Base-by-base conservation (phyloP, 2,797 vertebrate species). In the Sebastes flavidus region DNA sequence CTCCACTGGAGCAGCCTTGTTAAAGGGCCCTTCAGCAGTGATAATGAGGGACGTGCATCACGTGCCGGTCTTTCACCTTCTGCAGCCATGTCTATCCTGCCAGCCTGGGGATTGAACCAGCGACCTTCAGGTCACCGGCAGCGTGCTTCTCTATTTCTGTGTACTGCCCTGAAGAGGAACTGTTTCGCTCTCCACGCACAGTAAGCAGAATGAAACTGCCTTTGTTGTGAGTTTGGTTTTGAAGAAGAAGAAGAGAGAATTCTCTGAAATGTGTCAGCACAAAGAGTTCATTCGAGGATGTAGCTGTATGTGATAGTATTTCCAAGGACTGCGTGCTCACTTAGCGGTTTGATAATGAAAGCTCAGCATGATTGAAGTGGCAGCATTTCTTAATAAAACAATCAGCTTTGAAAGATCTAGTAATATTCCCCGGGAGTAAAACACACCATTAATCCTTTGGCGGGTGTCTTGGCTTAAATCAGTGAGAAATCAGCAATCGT, bases 91-190 rank as follows among this genome's bases (percentile, higher is more conserved):
- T 77, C 46, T 52, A 54, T 74, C n/a, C 46, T 10, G 16, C 24
- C 52, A 74, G 49, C n/a, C 5, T 5, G 6, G 7, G 34, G 16
- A 68, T 4, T 65, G 58, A 81, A 73, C 29, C 13, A 1, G 13
- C 14, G 25, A 78, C 87, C 60, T 84, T 62, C 29, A 6, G 32
- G 67, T 74, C 81, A 65, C 10, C 30, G 18, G 18, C 46, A 4
- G 22, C 7, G 2, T 3, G 5, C 59, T 14, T 54, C 18, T 66
- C 25, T 20, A 22, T 62, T 82, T 68, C 71, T 71, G 30, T 20
- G 72, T n/a, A 11, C 32, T 25, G 25, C 25, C 34, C 56, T 32
- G 4, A 8, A 60, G 58, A 52, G 65, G 62, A 78, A 54, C 9
- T 24, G 27, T 27, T 70, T 68, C 62, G 8, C 27, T 42, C 6